Percentiles rank a stretch among this genome's conserved stretches.
Evolutionary conservation across 2,888 invertebrate species (phyloP).

Genomic region (Dryomyza anilis): DNA sequence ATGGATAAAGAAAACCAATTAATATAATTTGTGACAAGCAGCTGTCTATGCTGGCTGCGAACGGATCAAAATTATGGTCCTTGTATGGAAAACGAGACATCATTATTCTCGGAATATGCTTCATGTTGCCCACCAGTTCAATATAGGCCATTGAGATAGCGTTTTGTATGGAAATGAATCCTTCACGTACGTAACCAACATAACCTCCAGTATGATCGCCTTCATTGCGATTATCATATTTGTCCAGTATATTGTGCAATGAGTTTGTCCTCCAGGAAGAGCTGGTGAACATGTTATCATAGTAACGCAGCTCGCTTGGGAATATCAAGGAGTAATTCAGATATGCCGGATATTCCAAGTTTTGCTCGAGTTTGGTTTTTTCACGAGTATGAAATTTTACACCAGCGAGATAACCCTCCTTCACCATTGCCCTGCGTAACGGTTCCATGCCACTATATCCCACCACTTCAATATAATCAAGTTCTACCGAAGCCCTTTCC

Average conservation of each 20-base stretch:
- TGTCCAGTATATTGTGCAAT: constrained; percentile 25
- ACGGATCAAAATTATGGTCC: constrained; percentile 68
- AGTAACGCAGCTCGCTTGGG: constrained; percentile 45
- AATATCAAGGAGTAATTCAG: constrained; percentile 41
- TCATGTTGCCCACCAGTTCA: not conserved
- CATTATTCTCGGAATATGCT: constrained; percentile 32
- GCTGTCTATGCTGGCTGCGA: constrained; percentile 67
- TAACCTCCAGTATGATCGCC: constrained; percentile 65
- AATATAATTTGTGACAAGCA: constrained; percentile 76
- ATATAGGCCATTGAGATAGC: constrained; percentile 62
- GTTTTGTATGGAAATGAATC: constrained; percentile 70
- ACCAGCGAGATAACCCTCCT: constrained; percentile 40
- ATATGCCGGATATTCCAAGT: constrained; percentile 2
- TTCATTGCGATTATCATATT: not conserved
- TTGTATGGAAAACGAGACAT: constrained; percentile 44
- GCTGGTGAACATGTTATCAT: constrained; percentile 28
- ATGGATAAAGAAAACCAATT: constrained; percentile 78
- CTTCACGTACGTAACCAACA: constrained; percentile 62
- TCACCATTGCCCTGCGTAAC: constrained; percentile 27
- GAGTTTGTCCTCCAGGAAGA: constrained; percentile 44
- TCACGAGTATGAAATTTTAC: constrained; percentile 64
- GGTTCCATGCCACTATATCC: constrained; percentile 24
- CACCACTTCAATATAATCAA: constrained; percentile 20
- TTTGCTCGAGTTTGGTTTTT: not conserved
- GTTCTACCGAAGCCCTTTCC: not conserved